Evolutionary conservation across 64 coral and sea anemone genomes (phyloP), one percentile per base, ranked within the genome.

Genomic region (Montipora sp.): DNA sequence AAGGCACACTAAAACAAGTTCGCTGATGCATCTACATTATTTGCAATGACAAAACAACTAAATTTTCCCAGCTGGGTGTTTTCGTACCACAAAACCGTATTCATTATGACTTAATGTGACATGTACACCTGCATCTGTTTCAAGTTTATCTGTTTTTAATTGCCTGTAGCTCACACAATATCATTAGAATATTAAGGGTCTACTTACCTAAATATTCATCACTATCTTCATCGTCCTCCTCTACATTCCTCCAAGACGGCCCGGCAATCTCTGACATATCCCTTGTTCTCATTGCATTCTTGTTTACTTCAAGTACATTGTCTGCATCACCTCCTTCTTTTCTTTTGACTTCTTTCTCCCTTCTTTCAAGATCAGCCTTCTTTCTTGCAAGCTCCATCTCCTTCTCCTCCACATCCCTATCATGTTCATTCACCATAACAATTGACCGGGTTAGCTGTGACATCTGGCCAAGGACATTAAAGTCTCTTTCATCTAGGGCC

Each of bases 401-500:
- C 72, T 91, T 81, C 80, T 92, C 90, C 43, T 92, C 79, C 1
- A 10, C 13, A 46, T 83, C 90, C 84, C 45, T 57, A 8, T 48
- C 80, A 21, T 77, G 80, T 27, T 92, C 90, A 84, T 84, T 55
- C 43, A 92, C 24, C 8, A 92, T 73, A 47, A 92, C 53, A 27
- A 83, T 73, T 16, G 90, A 74, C 50, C 84, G 75, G 80, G 84
- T 92, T 48, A 92, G 53, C 36, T 84, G 80, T 19, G 80, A 77
- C 13, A 92, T 63, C n/a, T 92, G 80, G 4, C 69, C 51, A 46
- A 92, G 71, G 65, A 92, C 15, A 83, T 92, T 92, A 16, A 92
- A 61, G 58, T 92, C 90, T 48, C 90, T 61, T 84, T 92, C 90
- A 76, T 92, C 90, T 27, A 92, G 73, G 18, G 90, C 90, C 21